Base-by-base conservation (phyloP, 2,113 vertebrate genomes). In the Xenopus borealis region DNA sequence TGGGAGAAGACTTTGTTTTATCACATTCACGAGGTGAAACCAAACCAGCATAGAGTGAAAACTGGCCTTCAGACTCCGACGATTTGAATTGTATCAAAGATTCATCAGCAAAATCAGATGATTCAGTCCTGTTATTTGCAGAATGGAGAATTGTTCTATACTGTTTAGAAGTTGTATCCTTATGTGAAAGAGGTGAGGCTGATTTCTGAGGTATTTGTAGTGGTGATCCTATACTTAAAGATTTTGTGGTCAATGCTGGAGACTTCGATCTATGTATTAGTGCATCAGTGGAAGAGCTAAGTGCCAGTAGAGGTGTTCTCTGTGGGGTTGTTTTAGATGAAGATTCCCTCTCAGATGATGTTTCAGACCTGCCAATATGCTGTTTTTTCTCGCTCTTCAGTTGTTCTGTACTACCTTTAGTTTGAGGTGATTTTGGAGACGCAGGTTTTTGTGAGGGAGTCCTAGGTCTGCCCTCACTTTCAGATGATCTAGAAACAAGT, bases 321-420 rank as follows among this genome's bases (percentile, higher is more conserved):
- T 33, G 47, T 11, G 82, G 80, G 1, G 86, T 81, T 2, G 72
- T 62, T 11, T 61, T 40, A 0, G 82, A 81, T 27, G 82, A 82
- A 58, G 76, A 80, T 50, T 84, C 82, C 16, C 63, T 71, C 44
- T 85, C 80, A 50, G 82, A 83, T 11, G 83, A 87, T 52, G 82
- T 83, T 27, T 84, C 85, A 66, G 84, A 84, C 47, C 84, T 84
- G 9, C 18, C 19, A 12, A 0, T 61, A 10, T 4, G 18, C 14
- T 3, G 20, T 18, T 2, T 61, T 11, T 61, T 10, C 20, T 61
- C 9, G 1, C 58, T 61, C 10, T 11, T 11, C 3, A 16, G 9
- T 10, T 10, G 10, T 16, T 61, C 19, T 23, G 10, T 8, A 11
- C 19, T 12, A 16, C 18, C 2, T 20, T 61, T 40, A 40, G 6